Evolutionary conservation across 2,888 invertebrate species (phyloP).

Genomic region (Zonitis immaculata): DNA sequence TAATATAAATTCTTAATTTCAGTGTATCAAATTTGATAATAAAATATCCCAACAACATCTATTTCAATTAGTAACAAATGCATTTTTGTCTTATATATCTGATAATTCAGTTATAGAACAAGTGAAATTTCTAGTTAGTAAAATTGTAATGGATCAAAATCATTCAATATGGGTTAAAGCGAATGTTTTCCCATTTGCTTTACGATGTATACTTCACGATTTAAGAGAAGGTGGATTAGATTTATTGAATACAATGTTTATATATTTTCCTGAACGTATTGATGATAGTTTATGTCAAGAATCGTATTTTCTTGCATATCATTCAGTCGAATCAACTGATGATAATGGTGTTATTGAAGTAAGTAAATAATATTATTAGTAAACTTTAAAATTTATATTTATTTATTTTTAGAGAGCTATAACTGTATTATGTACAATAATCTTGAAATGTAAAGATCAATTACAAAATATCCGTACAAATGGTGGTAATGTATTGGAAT

Average conservation of each 20-base stretch:
- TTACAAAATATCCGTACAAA: constrained; percentile 17
- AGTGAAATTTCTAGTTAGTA: constrained; percentile 25
- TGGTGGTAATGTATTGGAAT: constrained; percentile 17
- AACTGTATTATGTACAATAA: constrained; percentile 18
- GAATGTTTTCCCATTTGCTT: constrained; percentile 17
- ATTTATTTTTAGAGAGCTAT: constrained; percentile 21
- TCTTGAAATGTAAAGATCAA: constrained; percentile 17
- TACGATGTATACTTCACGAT: constrained; percentile 22
- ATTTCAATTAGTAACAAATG: constrained; percentile 11
- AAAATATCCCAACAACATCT: not conserved
- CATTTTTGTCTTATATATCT: constrained; percentile 11
- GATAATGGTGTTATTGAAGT: constrained; percentile 24
- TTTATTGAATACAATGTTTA: constrained; percentile 24
- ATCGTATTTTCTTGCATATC: constrained; percentile 19
- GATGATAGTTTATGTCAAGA: constrained; percentile 24
- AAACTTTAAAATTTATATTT: not conserved
- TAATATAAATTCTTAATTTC: not conserved
- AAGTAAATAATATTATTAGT: not conserved
- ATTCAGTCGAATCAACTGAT: constrained; percentile 14
- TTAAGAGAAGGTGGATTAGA: constrained; percentile 23
- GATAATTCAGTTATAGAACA: constrained; percentile 22
- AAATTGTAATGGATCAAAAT: constrained; percentile 22
- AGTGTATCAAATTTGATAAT: constrained; percentile 5
- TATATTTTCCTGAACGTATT: constrained; percentile 20
- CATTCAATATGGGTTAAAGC: constrained; percentile 9